Evolutionary conservation across 2,888 invertebrate species (phyloP).

Genomic region (Linnaemya tessellans): DNA sequence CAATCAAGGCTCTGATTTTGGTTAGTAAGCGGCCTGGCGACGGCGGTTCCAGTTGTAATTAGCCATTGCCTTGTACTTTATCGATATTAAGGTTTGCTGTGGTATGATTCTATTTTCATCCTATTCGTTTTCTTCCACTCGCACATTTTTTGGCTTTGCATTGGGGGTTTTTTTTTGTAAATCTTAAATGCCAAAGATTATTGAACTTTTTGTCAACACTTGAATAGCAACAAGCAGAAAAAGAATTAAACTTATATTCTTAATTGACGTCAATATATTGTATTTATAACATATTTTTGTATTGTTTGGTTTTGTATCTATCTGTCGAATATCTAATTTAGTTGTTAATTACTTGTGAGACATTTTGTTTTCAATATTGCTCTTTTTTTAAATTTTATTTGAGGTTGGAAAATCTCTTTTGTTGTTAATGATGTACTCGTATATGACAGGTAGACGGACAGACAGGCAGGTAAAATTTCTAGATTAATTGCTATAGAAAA

Average conservation of each 20-base stretch:
- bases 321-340: constrained; percentile 48
- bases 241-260: constrained; percentile 38
- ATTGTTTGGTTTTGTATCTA: constrained; percentile 7
- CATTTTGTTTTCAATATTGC: constrained; percentile 27
- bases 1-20: too few relatives aligned
- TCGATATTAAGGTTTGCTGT: not conserved
- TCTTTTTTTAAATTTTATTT: constrained; percentile 20
- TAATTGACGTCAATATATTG: constrained; percentile 61
- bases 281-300: constrained; percentile 11
- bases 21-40: too few relatives aligned
- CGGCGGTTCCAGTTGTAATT: too few relatives aligned
- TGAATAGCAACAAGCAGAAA: constrained; percentile 15
- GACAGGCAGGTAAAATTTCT: not conserved
- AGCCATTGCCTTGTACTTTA: too few relatives aligned
- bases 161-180: constrained; percentile 13
- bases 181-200: constrained; percentile 59
- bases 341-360: constrained; percentile 60
- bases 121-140: not conserved
- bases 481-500: not conserved
- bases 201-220: constrained; percentile 54
- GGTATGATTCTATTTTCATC: not conserved
- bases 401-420: constrained; percentile 1
- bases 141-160: not conserved
- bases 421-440: not conserved
- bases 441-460: not conserved